Evolutionary conservation across 2,113 vertebrate species (phyloP).

Genomic region (Prietella phreatophila): DNA sequence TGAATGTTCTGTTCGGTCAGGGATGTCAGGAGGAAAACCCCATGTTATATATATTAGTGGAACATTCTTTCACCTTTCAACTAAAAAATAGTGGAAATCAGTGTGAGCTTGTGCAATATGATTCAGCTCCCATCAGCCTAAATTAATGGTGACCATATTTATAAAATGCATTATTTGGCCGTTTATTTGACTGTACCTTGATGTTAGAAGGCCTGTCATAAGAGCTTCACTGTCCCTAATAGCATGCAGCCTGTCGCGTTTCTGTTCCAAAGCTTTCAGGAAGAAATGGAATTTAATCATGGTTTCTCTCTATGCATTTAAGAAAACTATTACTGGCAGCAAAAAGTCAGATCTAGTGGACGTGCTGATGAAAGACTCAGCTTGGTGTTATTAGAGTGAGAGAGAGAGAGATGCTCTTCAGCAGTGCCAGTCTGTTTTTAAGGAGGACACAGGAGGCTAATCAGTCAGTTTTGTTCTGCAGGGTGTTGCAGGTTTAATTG

Average conservation of each 20-base stretch:
- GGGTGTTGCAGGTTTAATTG: constrained; percentile 47
- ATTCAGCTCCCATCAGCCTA: neutral
- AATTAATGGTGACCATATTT: constrained; percentile 35
- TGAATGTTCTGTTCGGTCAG: neutral
- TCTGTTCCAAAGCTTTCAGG: constrained; percentile 33
- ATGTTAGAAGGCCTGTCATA: constrained; percentile 24
- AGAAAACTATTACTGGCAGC: constrained; percentile 25
- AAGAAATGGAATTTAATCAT: constrained; percentile 41
- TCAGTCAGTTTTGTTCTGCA: constrained; percentile 48
- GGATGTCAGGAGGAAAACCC: neutral
- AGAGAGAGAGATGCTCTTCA: constrained; percentile 31
- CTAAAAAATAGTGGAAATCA: constrained; percentile 19
- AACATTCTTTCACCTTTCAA: neutral
- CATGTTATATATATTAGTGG: neutral
- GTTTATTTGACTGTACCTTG: constrained; percentile 31
- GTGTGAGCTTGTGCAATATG: neutral
- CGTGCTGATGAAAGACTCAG: constrained; percentile 32
- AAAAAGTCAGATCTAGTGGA: constrained; percentile 27
- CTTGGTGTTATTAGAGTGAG: constrained; percentile 19
- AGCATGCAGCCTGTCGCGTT: constrained; percentile 29
- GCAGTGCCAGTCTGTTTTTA: constrained; percentile 44
- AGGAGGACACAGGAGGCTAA: constrained; percentile 48
- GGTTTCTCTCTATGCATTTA: constrained; percentile 20
- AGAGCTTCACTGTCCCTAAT: constrained; percentile 28
- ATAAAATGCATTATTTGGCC: neutral